Evolutionary conservation across 2,113 vertebrate genomes (phyloP), one percentile per base, ranked within the genome.

Genomic region (Aplodontia rufa): DNA sequence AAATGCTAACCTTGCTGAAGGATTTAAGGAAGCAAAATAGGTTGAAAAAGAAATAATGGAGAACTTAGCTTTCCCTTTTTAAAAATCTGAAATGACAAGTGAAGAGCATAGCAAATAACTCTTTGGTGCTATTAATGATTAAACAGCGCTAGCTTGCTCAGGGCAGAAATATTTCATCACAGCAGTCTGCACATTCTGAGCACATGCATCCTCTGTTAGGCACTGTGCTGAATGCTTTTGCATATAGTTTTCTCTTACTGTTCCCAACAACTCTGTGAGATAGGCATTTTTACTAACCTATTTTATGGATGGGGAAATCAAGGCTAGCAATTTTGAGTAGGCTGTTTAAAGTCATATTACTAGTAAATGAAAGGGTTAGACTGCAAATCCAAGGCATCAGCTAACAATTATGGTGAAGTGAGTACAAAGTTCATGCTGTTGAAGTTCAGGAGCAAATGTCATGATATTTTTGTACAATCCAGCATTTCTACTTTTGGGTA

Each of bases 1-100:
- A 58, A 84, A 66, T 87, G 28, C 53, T 75, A 69, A 49, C 28
- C 30, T 42, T 60, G 45, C 30, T 75, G 35, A 69, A 74, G 60
- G 72, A 79, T 68, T 94, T 74, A 93, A 91, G 69, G 82, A 51
- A 88, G 49, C 60, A 92, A 47, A 85, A 24, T 22, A 66, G 32
- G 9, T 88, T 74, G 71, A 40, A 60, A 69, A 79, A 62, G 17
- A 47, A 82, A 69, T 17, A 82, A 40, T 32, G 22, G 84, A 32
- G 20, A 82, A 32, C 2, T 32, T 62, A 62, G 42, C 35, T 69
- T 87, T 95, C 30, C 13, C 58, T 78, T 74, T 87, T 49, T 45
- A 60, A 28, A 94, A 68, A 24, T 62, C 53, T 35, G 19, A 87
- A 83, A 55, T 53, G 74, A 66, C 49, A 11, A 58, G 51, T 37